phyloP scores from a whole-genome alignment of 2,797 vertebrate genomes.

The Chaetodon trifasciatus region DNA sequence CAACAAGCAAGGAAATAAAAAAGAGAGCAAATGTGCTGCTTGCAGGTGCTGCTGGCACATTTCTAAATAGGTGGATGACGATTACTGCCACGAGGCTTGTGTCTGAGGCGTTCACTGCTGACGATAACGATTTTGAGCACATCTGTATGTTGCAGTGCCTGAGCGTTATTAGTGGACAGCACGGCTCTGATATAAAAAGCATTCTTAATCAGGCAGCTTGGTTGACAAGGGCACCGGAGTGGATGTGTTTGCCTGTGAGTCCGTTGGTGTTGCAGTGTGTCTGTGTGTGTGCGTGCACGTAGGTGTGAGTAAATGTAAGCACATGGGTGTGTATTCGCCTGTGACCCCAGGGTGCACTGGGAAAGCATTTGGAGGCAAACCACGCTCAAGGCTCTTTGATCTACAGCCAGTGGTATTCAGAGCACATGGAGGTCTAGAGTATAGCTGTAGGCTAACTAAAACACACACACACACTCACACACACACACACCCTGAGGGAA shows the following conservation, averaged over 20 bases:
- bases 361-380: slow-evolving; percentile 72
- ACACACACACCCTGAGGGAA: slow-evolving; percentile 70
- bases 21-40: slow-evolving; percentile 60
- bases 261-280: slow-evolving; percentile 13
- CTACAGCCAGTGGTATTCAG: slow-evolving; percentile 74
- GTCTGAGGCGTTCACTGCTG: slow-evolving; percentile 57
- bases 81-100: slow-evolving; percentile 36
- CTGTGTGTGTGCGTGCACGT: slow-evolving; percentile 11
- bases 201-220: slow-evolving; percentile 52
- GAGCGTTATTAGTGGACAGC: slow-evolving; percentile 41
- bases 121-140: slow-evolving; percentile 65
- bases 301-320: slow-evolving; percentile 47
- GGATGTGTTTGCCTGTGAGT: slow-evolving; percentile 29
- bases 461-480: slow-evolving; percentile 52
- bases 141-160: slow-evolving; percentile 53
- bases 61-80: slow-evolving; percentile 56
- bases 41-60: slow-evolving; percentile 55
- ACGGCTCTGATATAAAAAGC: slow-evolving; percentile 46
- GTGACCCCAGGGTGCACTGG: slow-evolving; percentile 56
- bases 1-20: slow-evolving; percentile 56
- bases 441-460: slow-evolving; percentile 74
- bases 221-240: slow-evolving; percentile 46
- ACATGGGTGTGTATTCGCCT: slow-evolving; percentile 38
- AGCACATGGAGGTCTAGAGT: slow-evolving; percentile 72
- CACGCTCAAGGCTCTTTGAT: slow-evolving; percentile 77